Conservation (phyloP, 2,113 vertebrate genomes). For the Cinclus cinclus region DNA sequence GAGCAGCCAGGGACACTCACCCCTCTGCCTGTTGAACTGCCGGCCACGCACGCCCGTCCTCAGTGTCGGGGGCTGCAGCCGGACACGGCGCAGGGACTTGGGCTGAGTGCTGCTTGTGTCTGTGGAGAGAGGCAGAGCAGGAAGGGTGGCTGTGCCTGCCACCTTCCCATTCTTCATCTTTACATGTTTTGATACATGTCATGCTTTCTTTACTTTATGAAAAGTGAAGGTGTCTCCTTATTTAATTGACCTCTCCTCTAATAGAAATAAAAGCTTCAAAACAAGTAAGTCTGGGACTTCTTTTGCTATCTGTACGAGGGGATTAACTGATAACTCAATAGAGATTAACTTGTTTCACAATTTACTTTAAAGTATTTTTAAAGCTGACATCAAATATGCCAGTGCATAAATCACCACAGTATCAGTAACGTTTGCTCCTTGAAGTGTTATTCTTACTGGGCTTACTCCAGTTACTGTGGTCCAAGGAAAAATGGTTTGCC, state of each 20-base stretch:
- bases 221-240: neutral
- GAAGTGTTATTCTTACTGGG: neutral
- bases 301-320: neutral
- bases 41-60: slow-evolving; percentile 85
- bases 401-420: neutral
- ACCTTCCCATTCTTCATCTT: neutral
- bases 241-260: neutral
- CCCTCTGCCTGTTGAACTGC: slow-evolving; percentile 83
- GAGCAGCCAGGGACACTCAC: slow-evolving; percentile 34
- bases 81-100: slow-evolving; percentile 80
- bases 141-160: neutral
- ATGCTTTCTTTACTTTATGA: neutral
- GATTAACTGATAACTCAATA: neutral
- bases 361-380: neutral
- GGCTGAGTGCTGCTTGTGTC: slow-evolving; percentile 87
- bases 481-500: neutral
- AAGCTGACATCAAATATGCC: neutral
- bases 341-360: neutral
- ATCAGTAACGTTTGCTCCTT: neutral
- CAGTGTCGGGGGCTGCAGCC: slow-evolving; percentile 85
- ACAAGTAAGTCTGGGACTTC: neutral
- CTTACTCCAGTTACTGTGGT: neutral
- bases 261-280: slow-evolving; percentile 30
- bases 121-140: slow-evolving; percentile 26
- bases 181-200: neutral